Evolutionary conservation across 2,113 vertebrate genomes (phyloP).

Genomic region (Orcinus orca): DNA sequence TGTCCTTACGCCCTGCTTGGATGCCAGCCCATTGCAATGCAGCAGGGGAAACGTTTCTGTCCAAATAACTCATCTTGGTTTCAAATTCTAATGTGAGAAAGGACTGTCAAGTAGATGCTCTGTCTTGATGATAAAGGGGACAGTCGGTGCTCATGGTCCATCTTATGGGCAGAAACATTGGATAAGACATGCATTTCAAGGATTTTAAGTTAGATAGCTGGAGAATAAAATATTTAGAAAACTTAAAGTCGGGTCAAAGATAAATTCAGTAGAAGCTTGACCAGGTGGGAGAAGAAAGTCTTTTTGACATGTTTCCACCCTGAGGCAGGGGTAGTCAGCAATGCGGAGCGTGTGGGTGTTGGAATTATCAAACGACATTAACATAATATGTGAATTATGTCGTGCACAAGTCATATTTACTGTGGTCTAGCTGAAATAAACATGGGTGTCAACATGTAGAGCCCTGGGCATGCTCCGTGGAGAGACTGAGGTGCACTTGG

Average conservation of each 20-base stretch:
- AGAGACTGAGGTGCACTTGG: background rate
- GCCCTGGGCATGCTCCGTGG: background rate
- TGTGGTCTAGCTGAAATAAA: background rate
- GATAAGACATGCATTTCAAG: background rate
- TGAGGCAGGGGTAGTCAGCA: background rate
- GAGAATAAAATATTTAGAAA: constrained; percentile 34
- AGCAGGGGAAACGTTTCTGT: constrained; percentile 29
- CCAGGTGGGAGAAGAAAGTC: background rate
- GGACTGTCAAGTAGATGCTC: constrained; percentile 1
- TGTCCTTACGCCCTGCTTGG: constrained; percentile 52
- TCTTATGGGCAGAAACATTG: background rate
- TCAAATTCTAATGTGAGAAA: constrained; percentile 55
- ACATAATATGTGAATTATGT: background rate
- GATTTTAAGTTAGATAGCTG: background rate
- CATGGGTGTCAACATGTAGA: background rate
- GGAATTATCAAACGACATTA: background rate
- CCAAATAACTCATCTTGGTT: constrained; percentile 56
- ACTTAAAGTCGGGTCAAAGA: background rate
- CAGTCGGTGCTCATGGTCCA: background rate
- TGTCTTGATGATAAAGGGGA: constrained; percentile 34
- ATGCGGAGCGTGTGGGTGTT: background rate
- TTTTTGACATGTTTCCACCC: background rate
- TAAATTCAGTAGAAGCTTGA: background rate
- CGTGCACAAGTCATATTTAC: background rate
- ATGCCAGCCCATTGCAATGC: constrained; percentile 44